phyloP scores from a whole-genome alignment of 1,140 invertebrate species.

The Drosophila varians region DNA sequence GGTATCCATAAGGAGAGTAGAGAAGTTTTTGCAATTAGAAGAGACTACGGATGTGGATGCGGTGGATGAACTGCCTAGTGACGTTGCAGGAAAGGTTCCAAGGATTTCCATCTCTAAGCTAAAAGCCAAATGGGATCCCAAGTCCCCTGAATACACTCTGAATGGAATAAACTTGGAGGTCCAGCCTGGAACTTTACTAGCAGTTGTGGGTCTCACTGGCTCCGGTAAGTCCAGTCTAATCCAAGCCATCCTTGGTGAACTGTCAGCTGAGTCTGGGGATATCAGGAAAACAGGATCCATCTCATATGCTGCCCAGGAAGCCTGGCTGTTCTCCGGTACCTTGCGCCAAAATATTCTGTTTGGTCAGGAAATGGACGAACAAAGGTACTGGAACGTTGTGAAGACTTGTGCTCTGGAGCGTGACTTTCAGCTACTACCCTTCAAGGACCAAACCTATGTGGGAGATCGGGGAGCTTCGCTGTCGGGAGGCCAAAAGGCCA shows the following conservation, averaged over 20 bases:
- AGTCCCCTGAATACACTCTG: conserved; percentile 84
- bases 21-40: conserved; percentile 88
- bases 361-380: conserved; percentile 89
- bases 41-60: conserved; percentile 85
- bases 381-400: conserved; percentile 90
- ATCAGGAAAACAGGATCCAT: conserved; percentile 90
- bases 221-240: conserved; percentile 92
- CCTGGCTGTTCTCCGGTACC: conserved; percentile 93
- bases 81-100: conserved; percentile 37
- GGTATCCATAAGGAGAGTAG: conserved; percentile 88
- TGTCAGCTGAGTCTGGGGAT: conserved; percentile 88
- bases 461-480: conserved; percentile 93
- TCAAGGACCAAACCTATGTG: conserved; percentile 94
- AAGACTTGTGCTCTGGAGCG: conserved; percentile 89
- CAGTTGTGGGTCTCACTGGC: conserved; percentile 89
- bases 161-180: conserved; percentile 87
- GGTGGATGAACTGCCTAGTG: conserved; percentile 40
- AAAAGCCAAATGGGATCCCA: conserved; percentile 72
- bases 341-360: conserved; percentile 96
- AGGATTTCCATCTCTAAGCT: conserved; percentile 43
- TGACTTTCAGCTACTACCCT: conserved; percentile 90
- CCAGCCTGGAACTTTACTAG: conserved; percentile 87
- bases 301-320: conserved; percentile 96
- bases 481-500: conserved; percentile 95
- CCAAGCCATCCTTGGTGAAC: conserved; percentile 91